Percentiles rank a stretch among this genome's conserved stretches.
phyloP scores from a whole-genome alignment of 1,140 invertebrate genomes.

The Drosophila tani region DNA sequence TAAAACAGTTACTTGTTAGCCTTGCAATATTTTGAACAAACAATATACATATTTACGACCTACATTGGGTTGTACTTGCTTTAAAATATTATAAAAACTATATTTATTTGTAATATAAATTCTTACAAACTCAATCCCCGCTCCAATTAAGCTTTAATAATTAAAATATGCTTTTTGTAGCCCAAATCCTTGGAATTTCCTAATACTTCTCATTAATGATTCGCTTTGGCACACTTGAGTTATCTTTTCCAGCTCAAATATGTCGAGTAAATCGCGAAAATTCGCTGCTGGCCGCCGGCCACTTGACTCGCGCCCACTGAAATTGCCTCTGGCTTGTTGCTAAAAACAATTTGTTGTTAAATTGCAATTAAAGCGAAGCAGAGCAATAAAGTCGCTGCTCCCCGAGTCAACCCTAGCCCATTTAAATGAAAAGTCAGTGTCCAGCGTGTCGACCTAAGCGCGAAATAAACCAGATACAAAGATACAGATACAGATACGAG shows the following conservation, averaged over 20 bases:
- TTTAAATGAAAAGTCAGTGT: not conserved
- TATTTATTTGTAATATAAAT: not conserved
- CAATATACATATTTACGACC: too few species aligned
- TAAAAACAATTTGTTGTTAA: constrained; percentile 66
- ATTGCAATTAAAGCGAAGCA: constrained; percentile 69
- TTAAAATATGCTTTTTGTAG: not conserved
- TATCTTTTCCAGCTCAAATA: constrained; percentile 6
- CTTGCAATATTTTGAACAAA: too few species aligned
- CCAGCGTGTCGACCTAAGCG: constrained; percentile 9
- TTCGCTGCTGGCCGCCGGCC: constrained; percentile 4
- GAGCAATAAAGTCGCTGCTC: constrained; percentile 24
- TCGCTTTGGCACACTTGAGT: constrained; percentile 6
- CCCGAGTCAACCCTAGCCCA: constrained; percentile 12
- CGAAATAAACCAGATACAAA: constrained; percentile 66
- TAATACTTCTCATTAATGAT: not conserved
- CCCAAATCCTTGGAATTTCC: not conserved
- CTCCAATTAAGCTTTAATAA: too few species aligned
- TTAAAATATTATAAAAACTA: too few species aligned
- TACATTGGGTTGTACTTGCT: too few species aligned
- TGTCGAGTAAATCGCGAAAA: constrained; percentile 31
- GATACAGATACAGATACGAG: constrained; percentile 30
- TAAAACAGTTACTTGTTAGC: too few species aligned
- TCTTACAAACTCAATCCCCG: not conserved
- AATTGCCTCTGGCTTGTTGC: constrained; percentile 33
- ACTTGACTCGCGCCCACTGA: constrained; percentile 52